Conservation (phyloP, 2,113 vertebrate species). For the Notechis scutatus region DNA sequence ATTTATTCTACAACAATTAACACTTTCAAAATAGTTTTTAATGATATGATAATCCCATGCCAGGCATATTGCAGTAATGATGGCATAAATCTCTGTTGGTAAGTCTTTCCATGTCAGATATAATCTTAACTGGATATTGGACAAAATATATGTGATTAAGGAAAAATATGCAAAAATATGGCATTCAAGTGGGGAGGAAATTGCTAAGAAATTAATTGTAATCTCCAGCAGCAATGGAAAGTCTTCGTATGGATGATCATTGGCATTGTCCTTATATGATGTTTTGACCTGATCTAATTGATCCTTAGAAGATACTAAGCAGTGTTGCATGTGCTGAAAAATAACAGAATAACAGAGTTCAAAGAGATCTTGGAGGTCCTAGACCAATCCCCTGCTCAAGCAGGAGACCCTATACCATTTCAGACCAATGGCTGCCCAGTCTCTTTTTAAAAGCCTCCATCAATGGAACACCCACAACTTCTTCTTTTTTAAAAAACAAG, state of each 20-base stretch:
- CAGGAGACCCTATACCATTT: background rate
- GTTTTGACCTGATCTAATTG: background rate
- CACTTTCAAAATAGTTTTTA: background rate
- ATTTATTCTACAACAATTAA: background rate
- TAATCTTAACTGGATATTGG: no score
- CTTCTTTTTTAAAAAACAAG: no score
- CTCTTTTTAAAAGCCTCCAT: background rate
- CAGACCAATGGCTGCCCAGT: background rate
- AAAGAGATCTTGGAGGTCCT: no score
- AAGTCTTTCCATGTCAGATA: no score
- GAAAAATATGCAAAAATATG: background rate
- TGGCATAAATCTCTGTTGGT: no score
- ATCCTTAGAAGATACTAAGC: background rate
- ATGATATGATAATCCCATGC: background rate
- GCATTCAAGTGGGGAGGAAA: background rate
- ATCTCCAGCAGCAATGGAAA: background rate
- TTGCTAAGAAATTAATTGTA: background rate
- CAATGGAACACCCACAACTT: background rate
- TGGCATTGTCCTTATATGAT: background rate
- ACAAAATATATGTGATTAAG: background rate
- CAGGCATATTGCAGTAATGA: no score
- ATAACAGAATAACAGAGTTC: no score
- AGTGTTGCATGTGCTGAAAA: background rate
- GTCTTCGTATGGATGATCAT: background rate
- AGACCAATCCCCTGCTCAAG: background rate